These are phyloP conservation scores for Pelusios castaneus DNA, from an alignment of 2,113 vertebrate species.

Conservation along the genomic window DNA sequence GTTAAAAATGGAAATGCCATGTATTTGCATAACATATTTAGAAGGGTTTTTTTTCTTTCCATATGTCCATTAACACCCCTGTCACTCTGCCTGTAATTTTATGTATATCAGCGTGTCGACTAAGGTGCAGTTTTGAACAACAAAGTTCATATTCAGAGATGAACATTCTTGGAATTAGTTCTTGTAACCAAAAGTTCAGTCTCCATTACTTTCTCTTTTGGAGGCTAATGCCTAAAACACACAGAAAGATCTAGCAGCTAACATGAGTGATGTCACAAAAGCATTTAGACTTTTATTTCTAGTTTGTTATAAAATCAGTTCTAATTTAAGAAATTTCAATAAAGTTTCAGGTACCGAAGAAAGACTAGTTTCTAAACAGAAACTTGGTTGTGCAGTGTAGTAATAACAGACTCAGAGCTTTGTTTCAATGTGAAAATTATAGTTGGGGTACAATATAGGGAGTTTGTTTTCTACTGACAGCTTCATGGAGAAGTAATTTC, in stretches of 20 bases:
- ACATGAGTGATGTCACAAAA: not conserved
- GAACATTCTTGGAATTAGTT: not conserved
- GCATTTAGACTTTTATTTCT: accelerated
- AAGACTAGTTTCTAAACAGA: not conserved
- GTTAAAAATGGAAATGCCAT: not conserved
- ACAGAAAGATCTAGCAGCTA: not conserved
- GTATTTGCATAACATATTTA: not conserved
- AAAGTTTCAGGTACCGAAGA: not conserved
- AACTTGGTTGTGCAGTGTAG: not conserved
- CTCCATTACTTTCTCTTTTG: not conserved
- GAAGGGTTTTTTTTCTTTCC: not conserved
- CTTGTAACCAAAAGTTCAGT: not conserved
- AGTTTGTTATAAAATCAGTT: not conserved
- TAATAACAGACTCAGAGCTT: not conserved
- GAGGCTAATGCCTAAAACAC: not conserved
- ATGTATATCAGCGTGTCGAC: not conserved
- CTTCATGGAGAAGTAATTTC: not conserved
- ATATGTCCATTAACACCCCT: not conserved
- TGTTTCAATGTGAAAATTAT: not conserved
- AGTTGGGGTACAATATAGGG: accelerated
- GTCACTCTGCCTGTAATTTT: not conserved
- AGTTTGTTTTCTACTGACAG: not conserved
- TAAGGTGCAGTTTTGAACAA: not conserved
- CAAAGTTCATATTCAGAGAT: not conserved
- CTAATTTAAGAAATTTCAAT: slow-evolving; percentile 3